Percentiles rank a stretch among this genome's conserved stretches.
Evolutionary conservation across 1,140 invertebrate genomes (phyloP).

Genomic region (Drosophila arawakana): DNA sequence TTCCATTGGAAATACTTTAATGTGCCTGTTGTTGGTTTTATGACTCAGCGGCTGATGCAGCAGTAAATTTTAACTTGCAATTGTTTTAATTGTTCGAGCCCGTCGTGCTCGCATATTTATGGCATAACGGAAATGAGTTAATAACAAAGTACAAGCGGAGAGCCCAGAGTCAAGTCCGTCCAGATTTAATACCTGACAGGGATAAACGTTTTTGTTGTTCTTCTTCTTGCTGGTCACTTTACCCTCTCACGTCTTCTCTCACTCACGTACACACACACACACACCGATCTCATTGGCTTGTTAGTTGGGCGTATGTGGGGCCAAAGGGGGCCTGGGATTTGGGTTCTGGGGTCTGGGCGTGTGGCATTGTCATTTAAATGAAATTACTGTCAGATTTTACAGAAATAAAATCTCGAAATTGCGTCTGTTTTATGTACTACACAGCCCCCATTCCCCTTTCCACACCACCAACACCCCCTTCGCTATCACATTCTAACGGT

Average conservation of each 20-base stretch:
- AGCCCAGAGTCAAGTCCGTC: conserved; percentile 33
- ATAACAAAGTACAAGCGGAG: conserved; percentile 73
- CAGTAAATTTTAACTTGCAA: conserved; percentile 80
- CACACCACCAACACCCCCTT: not conserved
- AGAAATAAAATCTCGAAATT: conserved; percentile 79
- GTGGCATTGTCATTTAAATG: conserved; percentile 76
- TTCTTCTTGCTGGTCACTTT: conserved; percentile 20
- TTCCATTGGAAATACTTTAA: conserved; percentile 49
- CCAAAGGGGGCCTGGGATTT: conserved; percentile 23
- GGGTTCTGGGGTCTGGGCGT: conserved; percentile 26
- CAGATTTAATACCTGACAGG: conserved; percentile 80
- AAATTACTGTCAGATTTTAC: conserved; percentile 82
- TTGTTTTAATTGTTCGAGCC: conserved; percentile 76
- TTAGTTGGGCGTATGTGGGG: conserved; percentile 31
- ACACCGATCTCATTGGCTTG: conserved; percentile 29
- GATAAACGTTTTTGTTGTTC: conserved; percentile 67
- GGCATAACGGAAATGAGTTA: conserved; percentile 81
- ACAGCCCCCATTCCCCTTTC: not conserved
- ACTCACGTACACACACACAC: not conserved
- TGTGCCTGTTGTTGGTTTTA: conserved; percentile 74
- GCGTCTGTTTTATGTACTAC: conserved; percentile 75
- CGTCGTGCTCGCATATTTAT: conserved; percentile 79
- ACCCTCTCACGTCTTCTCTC: conserved; percentile 28
- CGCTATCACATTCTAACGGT: conserved; percentile 24
- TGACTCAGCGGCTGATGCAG: conserved; percentile 73